These are phyloP conservation scores for Leptinotarsa texana DNA, from an alignment of 1,140 invertebrate species.

Conservation along the genomic window DNA sequence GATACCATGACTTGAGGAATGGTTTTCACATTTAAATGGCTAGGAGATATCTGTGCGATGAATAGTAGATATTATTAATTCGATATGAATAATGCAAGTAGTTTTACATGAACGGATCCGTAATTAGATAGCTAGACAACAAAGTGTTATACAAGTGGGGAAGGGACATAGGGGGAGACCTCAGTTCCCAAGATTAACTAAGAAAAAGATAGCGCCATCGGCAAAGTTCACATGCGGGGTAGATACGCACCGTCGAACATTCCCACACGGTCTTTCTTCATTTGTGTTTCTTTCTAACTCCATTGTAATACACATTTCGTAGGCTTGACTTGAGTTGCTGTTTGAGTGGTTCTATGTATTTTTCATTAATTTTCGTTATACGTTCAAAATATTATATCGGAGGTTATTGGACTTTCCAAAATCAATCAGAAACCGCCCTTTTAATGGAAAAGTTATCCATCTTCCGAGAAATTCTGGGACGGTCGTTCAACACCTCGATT, in stretches of 20 bases:
- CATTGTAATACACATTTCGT: background rate
- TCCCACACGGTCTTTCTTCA: constrained; percentile 13
- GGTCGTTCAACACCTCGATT: too few relatives aligned
- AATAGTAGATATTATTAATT: constrained; percentile 7
- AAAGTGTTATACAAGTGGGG: background rate
- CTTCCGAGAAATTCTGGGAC: too few relatives aligned
- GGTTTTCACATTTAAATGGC: constrained; percentile 1
- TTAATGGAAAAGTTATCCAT: too few relatives aligned
- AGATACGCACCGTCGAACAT: constrained; percentile 34
- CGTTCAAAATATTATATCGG: too few relatives aligned
- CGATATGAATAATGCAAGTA: constrained; percentile 10
- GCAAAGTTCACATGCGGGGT: constrained; percentile 14
- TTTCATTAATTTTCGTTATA: too few relatives aligned
- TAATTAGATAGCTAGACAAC: constrained; percentile 15
- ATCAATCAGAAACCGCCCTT: too few relatives aligned
- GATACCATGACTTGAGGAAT: too few relatives aligned
- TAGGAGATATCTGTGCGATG: background rate
- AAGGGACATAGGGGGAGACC: background rate
- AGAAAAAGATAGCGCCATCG: background rate
- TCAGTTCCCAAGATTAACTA: background rate
- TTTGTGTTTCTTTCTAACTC: background rate
- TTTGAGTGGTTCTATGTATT: background rate
- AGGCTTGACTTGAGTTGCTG: background rate
- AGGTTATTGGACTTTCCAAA: too few relatives aligned
- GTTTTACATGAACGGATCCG: constrained; percentile 11